Evolutionary conservation across 2,888 invertebrate genomes (phyloP), one percentile per base, ranked within the genome.

Genomic region (Nasonovia ribisnigri): DNA sequence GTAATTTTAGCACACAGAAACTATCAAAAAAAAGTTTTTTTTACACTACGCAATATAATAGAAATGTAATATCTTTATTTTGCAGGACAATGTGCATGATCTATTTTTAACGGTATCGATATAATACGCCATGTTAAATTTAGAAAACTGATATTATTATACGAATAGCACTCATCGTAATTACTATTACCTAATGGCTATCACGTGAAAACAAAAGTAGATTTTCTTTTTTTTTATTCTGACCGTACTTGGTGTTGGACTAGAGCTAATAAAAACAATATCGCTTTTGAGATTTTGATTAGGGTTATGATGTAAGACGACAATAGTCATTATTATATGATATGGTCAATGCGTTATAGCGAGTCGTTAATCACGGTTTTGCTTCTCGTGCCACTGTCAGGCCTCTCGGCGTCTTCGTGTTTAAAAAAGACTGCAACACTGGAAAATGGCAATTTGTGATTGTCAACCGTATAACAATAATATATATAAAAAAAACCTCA

Each of bases 401-500:
- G 87, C 67, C 86, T 92, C 92, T 88, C 42, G 87, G 87, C 87
- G 91, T 92, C 92, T 92, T 67, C 87, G 60, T 87, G 92, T 88
- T 92, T 88, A 88, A 92, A 92, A 92, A 92, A 92, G 60, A 88
- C 67, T 42, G 88, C 42, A 51, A 87, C 92, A 92, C 92, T 67
- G 87, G 87, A 92, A 92, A 88, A 92, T 42, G 67, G 67, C 92
- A 51, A 92, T 92, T 92, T 88, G 92, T 92, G 92, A 92, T 92
- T 88, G 92, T 92, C 92, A 87, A 87, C 92, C 36, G 86, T 67
- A 88, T 67, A 88, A 92, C 92, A 86, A 88, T 51, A 60, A 92
- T 46, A 86, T 87, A 48, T 77, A 86, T 48, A 84, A 84, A 87
- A 91, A 91, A 92, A 29, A 48, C 48, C 87, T 92, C 92, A 88